Conservation (phyloP, 2,797 vertebrate species). For the Sarcophilus harrisii region DNA sequence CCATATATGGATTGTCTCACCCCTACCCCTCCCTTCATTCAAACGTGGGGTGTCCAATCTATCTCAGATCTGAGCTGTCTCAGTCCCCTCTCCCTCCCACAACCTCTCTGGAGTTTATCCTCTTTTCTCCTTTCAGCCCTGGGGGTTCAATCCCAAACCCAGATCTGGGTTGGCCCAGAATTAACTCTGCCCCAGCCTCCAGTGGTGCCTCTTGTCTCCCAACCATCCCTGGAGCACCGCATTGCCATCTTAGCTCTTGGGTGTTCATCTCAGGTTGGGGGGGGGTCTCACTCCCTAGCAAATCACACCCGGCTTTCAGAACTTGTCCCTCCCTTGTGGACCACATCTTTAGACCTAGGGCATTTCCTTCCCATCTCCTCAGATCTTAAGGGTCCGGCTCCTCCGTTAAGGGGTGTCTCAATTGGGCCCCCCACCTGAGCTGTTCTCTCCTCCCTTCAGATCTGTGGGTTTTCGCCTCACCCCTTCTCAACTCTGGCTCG, state of each 20-base stretch:
- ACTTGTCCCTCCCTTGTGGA: background rate
- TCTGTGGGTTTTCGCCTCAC: background rate
- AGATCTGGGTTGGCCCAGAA: background rate
- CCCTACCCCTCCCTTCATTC: background rate
- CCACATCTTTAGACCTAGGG: background rate
- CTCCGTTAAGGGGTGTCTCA: background rate
- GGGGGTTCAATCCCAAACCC: background rate
- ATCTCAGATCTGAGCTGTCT: background rate
- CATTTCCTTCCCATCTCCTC: background rate
- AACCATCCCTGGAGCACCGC: background rate
- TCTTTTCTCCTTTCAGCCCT: background rate
- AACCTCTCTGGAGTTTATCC: background rate
- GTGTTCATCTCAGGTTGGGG: background rate
- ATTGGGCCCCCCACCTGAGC: background rate
- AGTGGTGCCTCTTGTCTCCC: background rate
- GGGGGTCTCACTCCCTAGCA: background rate
- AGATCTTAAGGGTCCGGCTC: background rate
- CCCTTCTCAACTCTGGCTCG: background rate
- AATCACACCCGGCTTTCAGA: background rate
- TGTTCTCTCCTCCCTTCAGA: background rate
- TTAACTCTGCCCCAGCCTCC: background rate
- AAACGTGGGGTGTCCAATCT: background rate
- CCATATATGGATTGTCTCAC: background rate
- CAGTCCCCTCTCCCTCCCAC: background rate
- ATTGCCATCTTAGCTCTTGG: background rate